These are phyloP conservation scores for Genyomyrus donnyi DNA, from an alignment of 2,113 vertebrate species.

Conservation along the genomic window DNA sequence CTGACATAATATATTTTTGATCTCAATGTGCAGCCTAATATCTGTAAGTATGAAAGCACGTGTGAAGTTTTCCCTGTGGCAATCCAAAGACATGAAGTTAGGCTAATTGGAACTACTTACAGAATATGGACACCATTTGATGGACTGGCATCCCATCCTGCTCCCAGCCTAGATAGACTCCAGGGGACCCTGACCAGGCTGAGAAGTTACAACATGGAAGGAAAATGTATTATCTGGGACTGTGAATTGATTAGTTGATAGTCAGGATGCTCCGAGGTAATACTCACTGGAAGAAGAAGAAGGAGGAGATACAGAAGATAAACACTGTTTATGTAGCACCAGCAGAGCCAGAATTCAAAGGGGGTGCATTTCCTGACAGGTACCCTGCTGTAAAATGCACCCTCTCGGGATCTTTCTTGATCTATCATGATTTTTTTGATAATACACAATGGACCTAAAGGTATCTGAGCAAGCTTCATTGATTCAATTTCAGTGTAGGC, in stretches of 20 bases:
- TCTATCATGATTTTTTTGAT: too few species aligned
- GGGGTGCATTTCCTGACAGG: too few species aligned
- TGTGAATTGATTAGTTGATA: not conserved
- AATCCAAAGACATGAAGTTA: not conserved
- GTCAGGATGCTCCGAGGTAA: not conserved
- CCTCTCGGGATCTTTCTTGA: too few species aligned
- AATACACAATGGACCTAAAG: too few species aligned
- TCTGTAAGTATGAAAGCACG: not conserved
- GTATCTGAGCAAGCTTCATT: too few species aligned
- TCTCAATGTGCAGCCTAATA: not conserved
- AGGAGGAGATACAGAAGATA: not conserved
- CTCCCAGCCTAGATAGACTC: not conserved
- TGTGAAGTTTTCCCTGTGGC: not conserved
- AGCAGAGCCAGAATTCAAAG: too few species aligned
- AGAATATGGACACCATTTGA: not conserved
- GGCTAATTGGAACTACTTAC: not conserved
- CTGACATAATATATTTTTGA: not conserved
- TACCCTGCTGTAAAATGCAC: too few species aligned
- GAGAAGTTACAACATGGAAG: not conserved
- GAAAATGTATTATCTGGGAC: not conserved
- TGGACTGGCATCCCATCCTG: not conserved
- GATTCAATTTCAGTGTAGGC: too few species aligned
- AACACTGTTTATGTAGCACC: too few species aligned
- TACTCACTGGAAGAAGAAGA: not conserved
- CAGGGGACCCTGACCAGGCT: not conserved